phyloP scores from a whole-genome alignment of 1,140 invertebrate genomes.

The Amyelois transitella region DNA sequence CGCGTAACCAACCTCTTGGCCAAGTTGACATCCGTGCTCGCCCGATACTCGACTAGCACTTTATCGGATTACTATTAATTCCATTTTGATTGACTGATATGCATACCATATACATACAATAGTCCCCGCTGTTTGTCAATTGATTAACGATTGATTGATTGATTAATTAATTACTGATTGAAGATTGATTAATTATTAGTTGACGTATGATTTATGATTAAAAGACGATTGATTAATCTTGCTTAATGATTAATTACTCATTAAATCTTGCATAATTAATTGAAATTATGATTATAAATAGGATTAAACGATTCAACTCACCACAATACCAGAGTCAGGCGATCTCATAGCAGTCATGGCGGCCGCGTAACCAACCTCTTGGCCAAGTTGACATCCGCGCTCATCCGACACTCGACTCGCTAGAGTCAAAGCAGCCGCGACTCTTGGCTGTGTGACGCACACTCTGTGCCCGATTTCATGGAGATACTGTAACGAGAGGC shows the following conservation, averaged over 20 bases:
- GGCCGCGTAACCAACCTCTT: slow-evolving; percentile 95
- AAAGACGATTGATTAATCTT: no score
- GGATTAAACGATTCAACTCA: slow-evolving; percentile 54
- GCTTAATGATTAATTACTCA: no score
- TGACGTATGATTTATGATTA: no score
- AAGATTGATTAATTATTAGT: no score
- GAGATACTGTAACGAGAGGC: slow-evolving; percentile 82
- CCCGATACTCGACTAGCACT: slow-evolving; percentile 94
- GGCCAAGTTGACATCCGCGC: slow-evolving; percentile 78
- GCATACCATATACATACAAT: no score
- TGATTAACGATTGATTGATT: no score
- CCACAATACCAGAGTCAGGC: slow-evolving; percentile 88
- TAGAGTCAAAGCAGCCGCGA: slow-evolving; percentile 92
- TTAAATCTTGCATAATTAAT: no score
- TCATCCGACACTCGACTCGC: slow-evolving; percentile 95
- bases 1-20: slow-evolving; percentile 91
- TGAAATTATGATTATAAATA: no score
- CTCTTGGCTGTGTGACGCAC: slow-evolving; percentile 92
- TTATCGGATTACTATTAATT: no score
- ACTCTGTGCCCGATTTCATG: slow-evolving; percentile 94
- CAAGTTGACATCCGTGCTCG: slow-evolving; percentile 83
- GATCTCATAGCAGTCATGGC: slow-evolving; percentile 90
- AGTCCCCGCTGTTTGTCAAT: no score
- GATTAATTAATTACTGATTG: no score
- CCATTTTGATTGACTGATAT: no score